Evolutionary conservation across 2,888 invertebrate genomes (phyloP), one percentile per base, ranked within the genome.

Genomic region (Heteromurus nitidus): DNA sequence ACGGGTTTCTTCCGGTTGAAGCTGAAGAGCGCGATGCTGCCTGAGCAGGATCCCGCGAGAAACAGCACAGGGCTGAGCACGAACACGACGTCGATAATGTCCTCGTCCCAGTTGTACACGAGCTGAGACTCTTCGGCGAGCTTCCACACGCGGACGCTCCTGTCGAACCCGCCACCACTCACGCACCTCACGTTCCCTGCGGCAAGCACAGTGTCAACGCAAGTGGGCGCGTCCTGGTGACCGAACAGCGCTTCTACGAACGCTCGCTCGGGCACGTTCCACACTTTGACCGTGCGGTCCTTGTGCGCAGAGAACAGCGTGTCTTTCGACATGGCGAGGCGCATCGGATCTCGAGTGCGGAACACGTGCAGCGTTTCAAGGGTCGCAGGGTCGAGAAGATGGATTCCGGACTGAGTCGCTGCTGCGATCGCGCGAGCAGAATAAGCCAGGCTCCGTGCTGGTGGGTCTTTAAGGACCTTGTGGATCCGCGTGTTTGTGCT

Each of bases 251-350:
- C 96, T 90, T 99, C 98, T 11, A 98, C 95, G 90, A 97, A 98
- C 1, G 95, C 94, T 95, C 97, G 95, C 89, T 99, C 98, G 90
- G 96, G 96, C 73, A 98, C 90, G 85, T 95, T 96, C 99, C 99
- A 99, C 77, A 97, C 89, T 92, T 87, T 79, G 11, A 88, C 85
- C 53, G 90, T 89, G 74, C 89, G 88, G 86, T 92, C 92, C 74
- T 88, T 88, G 5, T 91, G 90, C 55, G 89, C 88, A 87, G 91
- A 91, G 88, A 90, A 98, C 80, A 99, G 90, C 70, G 95, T 94
- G 90, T 96, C 96, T 2, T 95, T 93, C 85, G 94, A 47, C 3
- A 18, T 20, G 16, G 22, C 22, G 9, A 67, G n/a, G 24, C 16
- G 1, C 16, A 24, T 24, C 1, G 26, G 9, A 26, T 67, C 28